Percentiles rank a stretch among this genome's conserved stretches.
These are phyloP conservation scores for Numida meleagris DNA, from an alignment of 2,113 vertebrate genomes.

Conservation along the genomic window DNA sequence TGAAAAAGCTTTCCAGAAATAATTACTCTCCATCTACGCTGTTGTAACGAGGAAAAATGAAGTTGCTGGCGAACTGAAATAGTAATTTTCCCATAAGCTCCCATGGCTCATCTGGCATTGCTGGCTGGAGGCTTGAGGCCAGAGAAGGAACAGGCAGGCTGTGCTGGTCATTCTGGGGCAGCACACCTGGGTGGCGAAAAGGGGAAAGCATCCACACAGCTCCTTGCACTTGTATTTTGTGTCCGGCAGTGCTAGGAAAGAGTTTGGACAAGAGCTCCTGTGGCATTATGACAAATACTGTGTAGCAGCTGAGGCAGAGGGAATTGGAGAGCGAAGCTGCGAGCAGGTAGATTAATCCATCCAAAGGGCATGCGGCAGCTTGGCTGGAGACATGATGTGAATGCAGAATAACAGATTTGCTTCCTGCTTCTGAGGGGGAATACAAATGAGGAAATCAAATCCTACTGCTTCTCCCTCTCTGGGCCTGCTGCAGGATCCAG, in stretches of 20 bases:
- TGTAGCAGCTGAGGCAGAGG: background rate
- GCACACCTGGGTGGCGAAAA: background rate
- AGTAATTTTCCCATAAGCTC: background rate
- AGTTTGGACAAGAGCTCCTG: background rate
- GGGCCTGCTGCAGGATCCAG: background rate
- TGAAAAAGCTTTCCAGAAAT: constrained; percentile 63
- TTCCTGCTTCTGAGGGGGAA: background rate
- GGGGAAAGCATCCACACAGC: background rate
- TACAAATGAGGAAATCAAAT: constrained; percentile 12
- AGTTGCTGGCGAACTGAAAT: background rate
- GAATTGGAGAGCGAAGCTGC: background rate
- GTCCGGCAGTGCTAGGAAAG: background rate
- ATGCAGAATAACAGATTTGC: constrained; percentile 9
- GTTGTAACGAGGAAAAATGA: background rate
- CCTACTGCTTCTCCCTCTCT: background rate
- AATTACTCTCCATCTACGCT: background rate
- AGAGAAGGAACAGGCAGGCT: rapidly evolving
- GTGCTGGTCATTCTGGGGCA: background rate
- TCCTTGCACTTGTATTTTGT: background rate
- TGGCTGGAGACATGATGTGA: background rate
- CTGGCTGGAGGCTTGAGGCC: background rate
- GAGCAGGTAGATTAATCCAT: constrained; percentile 19
- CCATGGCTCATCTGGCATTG: background rate
- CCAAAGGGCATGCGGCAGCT: background rate
- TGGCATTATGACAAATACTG: background rate